Evolutionary conservation across 2,888 invertebrate genomes (phyloP), one percentile per base, ranked within the genome.

Genomic region (Mactromeris polynyma): DNA sequence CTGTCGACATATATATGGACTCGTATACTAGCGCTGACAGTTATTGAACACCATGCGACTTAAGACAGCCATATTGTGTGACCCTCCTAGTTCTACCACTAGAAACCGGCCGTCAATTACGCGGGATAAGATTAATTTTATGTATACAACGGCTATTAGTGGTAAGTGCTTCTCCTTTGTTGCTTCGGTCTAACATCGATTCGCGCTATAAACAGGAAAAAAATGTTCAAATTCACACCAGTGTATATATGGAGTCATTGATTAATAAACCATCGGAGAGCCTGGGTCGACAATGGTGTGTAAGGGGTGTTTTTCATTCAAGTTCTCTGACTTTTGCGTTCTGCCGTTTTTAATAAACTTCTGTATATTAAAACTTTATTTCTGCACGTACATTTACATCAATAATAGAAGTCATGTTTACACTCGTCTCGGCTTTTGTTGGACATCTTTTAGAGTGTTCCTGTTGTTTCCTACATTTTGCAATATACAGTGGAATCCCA

Each of bases 141-240:
- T 90, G 90, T 90, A 86, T 90, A 90, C 90, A 90, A 46, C 86
- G 88, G 88, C 86, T 88, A 88, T 86, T 86, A 83, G 80, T 40
- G 80, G 83, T 83, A 84, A 86, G 88, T 86, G 88, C 81, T 81
- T 86, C 81, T 85, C 82, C 86, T 83, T 86, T 84, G 58, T 42
- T 40, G 40, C 77, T 7, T 36, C 33, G 33, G 26, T 36, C 73
- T 83, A 69, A 64, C 89, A 89, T 89, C 86, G 89, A 89, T 89
- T 83, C 42, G 36, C 54, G 82, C 21, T 26, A 26, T 26, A 64
- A 64, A n/a, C 3, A 46, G 46, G 46, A 64, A 64, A 54, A 64
- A 33, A 79, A 78, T 38, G 42, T 54, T 85, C 58, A 33, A 51
- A 64, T 80, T 64, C 51, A 80, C 46, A 64, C 40, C 14, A 58